Evolutionary conservation across 2,888 invertebrate species (phyloP), one percentile per base, ranked within the genome.

Genomic region (Matsumyia berberina): DNA sequence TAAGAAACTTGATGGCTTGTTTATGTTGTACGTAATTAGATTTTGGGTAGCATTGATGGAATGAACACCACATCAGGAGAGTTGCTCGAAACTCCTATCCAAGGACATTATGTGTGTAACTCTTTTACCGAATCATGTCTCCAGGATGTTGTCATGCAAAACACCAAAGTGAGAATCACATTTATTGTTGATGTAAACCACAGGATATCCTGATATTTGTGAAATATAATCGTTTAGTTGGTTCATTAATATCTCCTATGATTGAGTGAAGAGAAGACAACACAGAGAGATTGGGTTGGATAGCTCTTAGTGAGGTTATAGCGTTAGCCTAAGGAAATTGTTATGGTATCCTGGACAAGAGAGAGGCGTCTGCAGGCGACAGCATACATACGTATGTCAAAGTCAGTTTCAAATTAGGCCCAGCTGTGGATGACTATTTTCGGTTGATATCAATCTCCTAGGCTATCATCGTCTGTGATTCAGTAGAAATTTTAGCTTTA

Each of bases 1-100:
- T 90, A 90, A 88, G 86, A 87, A 87, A 77, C 80, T 87, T 85
- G 64, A 85, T 85, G 66, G 80, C 69, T 76, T 70, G 74, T 74
- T 76, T 85, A 70, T 80, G 70, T 76, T 76, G 74, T 64, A 64
- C 58, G 64, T 76, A 80, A 85, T 85, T 80, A 85, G 85, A 85
- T 85, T 80, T 74, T 70, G 74, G 74, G 53, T 44, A 74, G 46
- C 73, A 80, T 76, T 73, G 73, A 57, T 58, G 60, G 39, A 73
- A 80, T 67, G 60, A 73, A 55, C 9, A 82, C 55, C 69, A 42
- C 60, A 44, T 42, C 31, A 29, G 37, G 31, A 5, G 0, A 15
- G 24, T 15, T 7, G 7, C 11, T 8, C 15, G 15, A 17, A 31
- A 11, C 11, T 11, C 29, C 6, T 66, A 37, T 74, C n/a, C 31